Conservation (phyloP, 2,797 vertebrate species). For the Characodon lateralis region DNA sequence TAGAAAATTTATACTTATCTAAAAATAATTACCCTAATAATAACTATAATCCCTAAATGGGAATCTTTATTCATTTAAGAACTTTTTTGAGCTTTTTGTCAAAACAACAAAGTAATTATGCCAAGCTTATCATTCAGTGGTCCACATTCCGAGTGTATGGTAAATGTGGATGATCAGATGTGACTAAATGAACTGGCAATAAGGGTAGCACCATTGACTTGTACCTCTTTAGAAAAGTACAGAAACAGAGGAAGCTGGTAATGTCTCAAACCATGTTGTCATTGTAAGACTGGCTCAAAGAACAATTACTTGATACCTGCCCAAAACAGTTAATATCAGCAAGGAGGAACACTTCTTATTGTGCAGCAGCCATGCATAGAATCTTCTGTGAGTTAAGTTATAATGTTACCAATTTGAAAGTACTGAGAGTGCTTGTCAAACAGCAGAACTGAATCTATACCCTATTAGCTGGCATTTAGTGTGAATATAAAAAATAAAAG, state of each 20-base stretch:
- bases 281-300: constrained; percentile 12
- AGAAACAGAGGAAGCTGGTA: constrained; percentile 32
- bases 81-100: not conserved
- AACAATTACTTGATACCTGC: constrained; percentile 1
- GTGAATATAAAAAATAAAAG: not conserved
- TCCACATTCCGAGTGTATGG: constrained; percentile 28
- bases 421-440: constrained; percentile 24
- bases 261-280: constrained; percentile 16
- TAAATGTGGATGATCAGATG: constrained; percentile 59
- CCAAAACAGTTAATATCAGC: not conserved
- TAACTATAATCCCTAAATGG: not conserved
- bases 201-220: constrained; percentile 43
- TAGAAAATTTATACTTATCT: no score
- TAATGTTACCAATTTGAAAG: constrained; percentile 17
- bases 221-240: constrained; percentile 10
- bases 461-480: not conserved
- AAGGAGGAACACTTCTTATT: constrained; percentile 17
- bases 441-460: not conserved
- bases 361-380: constrained; percentile 16
- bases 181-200: constrained; percentile 51
- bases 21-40: no score
- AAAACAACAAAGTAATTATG: constrained; percentile 12
- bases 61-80: not conserved
- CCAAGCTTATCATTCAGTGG: constrained; percentile 28
- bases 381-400: constrained; percentile 2